Conservation (phyloP, 2,888 invertebrate genomes). For the Drosophila bunnanda region DNA sequence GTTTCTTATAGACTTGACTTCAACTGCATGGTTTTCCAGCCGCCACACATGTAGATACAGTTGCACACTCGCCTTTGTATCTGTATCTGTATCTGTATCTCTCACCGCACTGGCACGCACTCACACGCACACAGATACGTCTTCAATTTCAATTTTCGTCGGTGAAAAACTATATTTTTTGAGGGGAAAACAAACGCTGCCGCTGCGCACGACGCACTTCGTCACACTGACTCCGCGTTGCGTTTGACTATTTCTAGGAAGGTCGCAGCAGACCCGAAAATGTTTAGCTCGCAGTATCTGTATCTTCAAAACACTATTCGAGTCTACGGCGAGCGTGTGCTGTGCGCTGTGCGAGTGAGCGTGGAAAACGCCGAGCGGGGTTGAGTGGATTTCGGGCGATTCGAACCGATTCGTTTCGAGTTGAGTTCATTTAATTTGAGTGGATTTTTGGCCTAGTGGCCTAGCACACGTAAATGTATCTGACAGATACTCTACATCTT, state of each 20-base stretch:
- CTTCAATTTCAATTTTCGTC: conserved; percentile 14
- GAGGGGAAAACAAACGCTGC: conserved; percentile 64
- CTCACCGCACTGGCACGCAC: conserved; percentile 26
- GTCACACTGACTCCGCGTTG: conserved; percentile 78
- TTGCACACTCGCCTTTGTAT: conserved; percentile 22
- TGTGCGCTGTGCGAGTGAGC: conserved; percentile 35
- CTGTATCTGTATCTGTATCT: conserved; percentile 32
- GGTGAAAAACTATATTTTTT: background rate
- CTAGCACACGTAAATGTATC: conserved; percentile 57
- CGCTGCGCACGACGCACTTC: conserved; percentile 82
- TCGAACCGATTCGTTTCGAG: conserved; percentile 16
- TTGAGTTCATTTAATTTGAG: conserved; percentile 30
- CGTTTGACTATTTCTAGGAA: conserved; percentile 82
- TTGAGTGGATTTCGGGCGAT: conserved; percentile 13
- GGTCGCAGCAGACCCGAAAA: conserved; percentile 60
- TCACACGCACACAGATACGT: conserved; percentile 20
- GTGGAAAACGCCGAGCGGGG: conserved; percentile 61
- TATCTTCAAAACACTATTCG: conserved; percentile 67
- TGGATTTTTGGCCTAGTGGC: conserved; percentile 34
- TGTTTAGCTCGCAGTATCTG: conserved; percentile 51
- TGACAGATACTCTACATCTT: conserved; percentile 64
- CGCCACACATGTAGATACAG: conserved; percentile 22
- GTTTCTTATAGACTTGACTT: conserved; percentile 18
- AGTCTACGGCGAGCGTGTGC: conserved; percentile 21
- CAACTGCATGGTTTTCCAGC: conserved; percentile 39